Conservation (phyloP, 2,113 vertebrate genomes). For the Cisticola juncidis region DNA sequence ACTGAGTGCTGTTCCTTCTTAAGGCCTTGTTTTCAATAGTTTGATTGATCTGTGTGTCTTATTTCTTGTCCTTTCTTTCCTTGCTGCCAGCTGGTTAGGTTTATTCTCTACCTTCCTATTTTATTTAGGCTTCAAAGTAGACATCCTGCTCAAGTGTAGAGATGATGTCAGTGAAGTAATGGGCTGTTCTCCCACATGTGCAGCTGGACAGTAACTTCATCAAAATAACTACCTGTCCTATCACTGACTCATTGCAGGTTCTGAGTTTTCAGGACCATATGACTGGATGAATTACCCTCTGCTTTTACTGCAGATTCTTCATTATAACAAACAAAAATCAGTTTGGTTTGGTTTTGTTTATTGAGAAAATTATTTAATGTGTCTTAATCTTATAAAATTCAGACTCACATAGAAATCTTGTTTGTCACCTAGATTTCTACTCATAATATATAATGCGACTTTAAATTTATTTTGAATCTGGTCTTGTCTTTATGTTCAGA, state of each 20-base stretch:
- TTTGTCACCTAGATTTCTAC: not conserved
- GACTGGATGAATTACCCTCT: not conserved
- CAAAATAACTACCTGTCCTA: not conserved
- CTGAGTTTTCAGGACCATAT: not conserved
- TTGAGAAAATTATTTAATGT: not conserved
- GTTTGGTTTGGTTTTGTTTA: not conserved
- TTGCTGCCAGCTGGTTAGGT: not conserved
- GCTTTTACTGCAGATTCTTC: not conserved
- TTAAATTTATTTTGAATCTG: not conserved
- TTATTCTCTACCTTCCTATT: not conserved
- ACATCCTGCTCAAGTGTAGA: not conserved
- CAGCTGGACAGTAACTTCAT: not conserved
- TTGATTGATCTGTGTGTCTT: not conserved
- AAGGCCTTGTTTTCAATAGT: not conserved
- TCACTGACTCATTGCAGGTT: not conserved
- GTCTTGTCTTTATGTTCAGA: not conserved
- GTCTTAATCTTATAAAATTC: not conserved
- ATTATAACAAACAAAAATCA: not conserved
- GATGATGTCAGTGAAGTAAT: not conserved
- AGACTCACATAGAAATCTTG: rapidly evolving
- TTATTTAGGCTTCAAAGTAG: not conserved
- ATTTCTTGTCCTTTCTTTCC: not conserved
- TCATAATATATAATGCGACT: not conserved
- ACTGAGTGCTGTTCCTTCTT: not conserved
- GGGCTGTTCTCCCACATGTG: not conserved